Conservation (phyloP, 2,797 vertebrate genomes). For the Otolemur crassicaudatus region DNA sequence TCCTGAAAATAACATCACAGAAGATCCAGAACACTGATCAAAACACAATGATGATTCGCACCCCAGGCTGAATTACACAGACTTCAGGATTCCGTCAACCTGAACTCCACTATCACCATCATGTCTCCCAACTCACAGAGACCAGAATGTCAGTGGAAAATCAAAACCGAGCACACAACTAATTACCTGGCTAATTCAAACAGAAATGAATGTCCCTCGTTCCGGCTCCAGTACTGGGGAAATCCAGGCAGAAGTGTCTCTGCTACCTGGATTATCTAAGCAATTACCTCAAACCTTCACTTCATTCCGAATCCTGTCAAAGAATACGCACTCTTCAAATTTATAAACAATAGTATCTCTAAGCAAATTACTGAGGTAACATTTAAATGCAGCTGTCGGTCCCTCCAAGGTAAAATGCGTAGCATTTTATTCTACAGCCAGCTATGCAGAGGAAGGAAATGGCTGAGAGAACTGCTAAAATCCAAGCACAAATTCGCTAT, state of each 20-base stretch:
- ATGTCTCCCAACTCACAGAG: not conserved
- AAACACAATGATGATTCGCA: conserved; percentile 52
- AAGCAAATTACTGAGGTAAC: conserved; percentile 75
- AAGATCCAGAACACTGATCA: conserved; percentile 25
- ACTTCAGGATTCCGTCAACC: conserved; percentile 12
- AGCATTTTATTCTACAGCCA: conserved; percentile 80
- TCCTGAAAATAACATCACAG: conserved; percentile 42
- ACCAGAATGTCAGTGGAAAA: conserved; percentile 61
- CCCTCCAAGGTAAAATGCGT: conserved; percentile 80
- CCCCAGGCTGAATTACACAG: conserved; percentile 6
- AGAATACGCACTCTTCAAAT: conserved; percentile 68
- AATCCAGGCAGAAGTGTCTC: conserved; percentile 65
- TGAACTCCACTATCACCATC: not conserved
- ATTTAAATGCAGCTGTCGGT: conserved; percentile 80
- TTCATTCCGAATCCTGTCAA: conserved; percentile 70
- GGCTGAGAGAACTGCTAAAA: conserved; percentile 82
- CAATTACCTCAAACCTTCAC: conserved; percentile 67
- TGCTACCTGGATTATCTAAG: conserved; percentile 71
- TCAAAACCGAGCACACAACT: conserved; percentile 54
- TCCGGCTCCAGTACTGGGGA: conserved; percentile 44
- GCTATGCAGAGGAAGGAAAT: conserved; percentile 77
- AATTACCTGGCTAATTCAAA: conserved; percentile 73
- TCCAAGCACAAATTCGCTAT: conserved; percentile 83
- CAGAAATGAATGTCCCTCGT: conserved; percentile 71
- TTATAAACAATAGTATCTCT: conserved; percentile 79